A percentile compares a stretch with the other conserved stretches of the same genome.
These are phyloP conservation scores for Ceratina australensis DNA, from an alignment of 1,140 invertebrate genomes.

Conservation along the genomic window DNA sequence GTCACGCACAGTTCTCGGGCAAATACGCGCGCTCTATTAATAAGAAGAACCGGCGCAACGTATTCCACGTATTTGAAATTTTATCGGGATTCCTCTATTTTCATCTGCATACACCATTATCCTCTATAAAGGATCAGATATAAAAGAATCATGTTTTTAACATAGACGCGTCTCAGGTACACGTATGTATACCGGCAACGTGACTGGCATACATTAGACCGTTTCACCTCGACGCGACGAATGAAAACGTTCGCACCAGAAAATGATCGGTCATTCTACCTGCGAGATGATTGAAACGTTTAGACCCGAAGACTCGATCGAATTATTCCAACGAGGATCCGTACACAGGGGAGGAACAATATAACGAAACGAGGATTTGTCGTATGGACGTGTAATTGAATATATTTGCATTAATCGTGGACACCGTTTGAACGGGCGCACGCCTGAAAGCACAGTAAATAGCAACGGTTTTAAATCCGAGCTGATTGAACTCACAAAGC, in stretches of 20 bases:
- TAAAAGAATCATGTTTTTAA: constrained; percentile 7
- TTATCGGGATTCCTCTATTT: constrained; percentile 17
- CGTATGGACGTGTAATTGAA: constrained; percentile 38
- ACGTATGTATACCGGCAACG: background rate
- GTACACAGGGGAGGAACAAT: background rate
- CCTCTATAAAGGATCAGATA: constrained; percentile 14
- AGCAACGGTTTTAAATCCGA: constrained; percentile 28
- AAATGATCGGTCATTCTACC: background rate
- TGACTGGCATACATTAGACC: constrained; percentile 6
- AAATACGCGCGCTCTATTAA: no score
- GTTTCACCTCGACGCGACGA: background rate
- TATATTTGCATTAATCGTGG: constrained; percentile 49
- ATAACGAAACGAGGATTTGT: constrained; percentile 38
- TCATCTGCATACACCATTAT: constrained; percentile 13
- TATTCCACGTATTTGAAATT: constrained; percentile 21
- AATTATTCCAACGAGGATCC: no score
- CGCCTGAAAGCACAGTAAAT: constrained; percentile 16
- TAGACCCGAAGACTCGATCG: background rate
- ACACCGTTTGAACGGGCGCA: background rate
- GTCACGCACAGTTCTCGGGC: no score
- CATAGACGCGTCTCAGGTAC: background rate
- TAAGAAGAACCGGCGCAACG: no score
- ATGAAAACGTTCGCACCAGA: background rate
- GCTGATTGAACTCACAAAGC: constrained; percentile 44
- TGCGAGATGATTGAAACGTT: background rate